Evolutionary conservation across 2,888 invertebrate genomes (phyloP), one percentile per base, ranked within the genome.

Genomic region (Pristionchus fissidentatus): DNA sequence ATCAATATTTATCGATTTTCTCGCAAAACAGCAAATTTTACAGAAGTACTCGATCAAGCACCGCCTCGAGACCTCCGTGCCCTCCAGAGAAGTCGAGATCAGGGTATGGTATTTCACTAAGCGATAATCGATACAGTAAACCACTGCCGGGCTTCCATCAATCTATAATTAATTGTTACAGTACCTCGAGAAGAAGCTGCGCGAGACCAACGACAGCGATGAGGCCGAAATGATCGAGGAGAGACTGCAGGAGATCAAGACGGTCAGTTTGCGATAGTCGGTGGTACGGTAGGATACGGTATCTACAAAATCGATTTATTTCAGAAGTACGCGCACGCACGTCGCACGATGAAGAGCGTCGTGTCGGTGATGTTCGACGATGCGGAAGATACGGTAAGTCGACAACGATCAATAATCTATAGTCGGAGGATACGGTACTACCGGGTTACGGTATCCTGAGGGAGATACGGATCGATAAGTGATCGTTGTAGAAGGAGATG

Each of bases 311-410:
- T 22, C 66, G 22, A 5, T 38, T 70, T 70, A 13, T n/a, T n/a
- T n/a, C 49, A 75, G 75, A 46, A 75, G 35, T 3, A 75, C 13
- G 49, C 46, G 15, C 32, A 49, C 7, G 75, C 75, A 7, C 49
- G 75, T 7, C 26, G 49, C 19, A 75, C 49, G 15, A 75, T 75
- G 75, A 75, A 75, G 75, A 49, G 75, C 5, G 75, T 75, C n/a
- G 75, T 75, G 32, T 75, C 75, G 19, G 49, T 32, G 49, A 29
- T 75, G 75, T 52, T 49, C 32, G 75, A 75, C 32, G 70, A 70
- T 26, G 41, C 22, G 1, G 70, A 41, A 10, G 70, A 70, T 70
- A 70, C 70, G 70, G 70, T 70, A 43, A 0, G 70, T 70, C n/a
- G n/a, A n/a, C n/a, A n/a, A n/a, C n/a, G n/a, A n/a, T n/a, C n/a